These are phyloP conservation scores for Fistularia commersonii DNA, from an alignment of 2,797 vertebrate species.

Conservation along the genomic window DNA sequence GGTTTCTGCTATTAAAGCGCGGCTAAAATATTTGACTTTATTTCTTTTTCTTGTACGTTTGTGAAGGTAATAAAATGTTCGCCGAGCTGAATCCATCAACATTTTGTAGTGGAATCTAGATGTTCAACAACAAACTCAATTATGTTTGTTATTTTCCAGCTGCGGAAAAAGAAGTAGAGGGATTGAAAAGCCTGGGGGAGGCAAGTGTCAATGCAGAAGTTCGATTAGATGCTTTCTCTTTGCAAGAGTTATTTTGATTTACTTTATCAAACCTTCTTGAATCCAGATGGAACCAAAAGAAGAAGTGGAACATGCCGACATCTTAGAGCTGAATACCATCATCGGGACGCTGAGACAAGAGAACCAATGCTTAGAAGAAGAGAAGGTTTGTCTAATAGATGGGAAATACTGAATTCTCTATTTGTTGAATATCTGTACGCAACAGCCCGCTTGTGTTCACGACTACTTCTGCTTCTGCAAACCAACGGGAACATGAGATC, in stretches of 20 bases:
- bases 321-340: conserved; percentile 78
- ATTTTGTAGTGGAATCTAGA: not conserved
- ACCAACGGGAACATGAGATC: too few relatives aligned
- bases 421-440: too few relatives aligned
- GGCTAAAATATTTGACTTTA: too few relatives aligned
- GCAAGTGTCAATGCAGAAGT: conserved; percentile 63
- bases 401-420: too few relatives aligned
- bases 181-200: conserved; percentile 75
- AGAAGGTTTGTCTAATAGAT: conserved; percentile 71
- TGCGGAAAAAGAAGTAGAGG: conserved; percentile 83
- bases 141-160: conserved; percentile 66
- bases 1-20: not conserved
- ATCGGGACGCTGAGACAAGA: conserved; percentile 75
- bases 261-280: not conserved
- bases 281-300: conserved; percentile 60
- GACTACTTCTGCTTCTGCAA: too few relatives aligned
- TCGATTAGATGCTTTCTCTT: not conserved
- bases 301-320: conserved; percentile 79
- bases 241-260: not conserved
- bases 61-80: too few relatives aligned
- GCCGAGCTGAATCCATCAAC: too few relatives aligned
- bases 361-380: conserved; percentile 72
- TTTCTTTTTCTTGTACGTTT: too few relatives aligned
- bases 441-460: too few relatives aligned
- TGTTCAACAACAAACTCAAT: conserved; percentile 2